phyloP scores from a whole-genome alignment of 2,113 vertebrate genomes.

The Lathamus discolor region DNA sequence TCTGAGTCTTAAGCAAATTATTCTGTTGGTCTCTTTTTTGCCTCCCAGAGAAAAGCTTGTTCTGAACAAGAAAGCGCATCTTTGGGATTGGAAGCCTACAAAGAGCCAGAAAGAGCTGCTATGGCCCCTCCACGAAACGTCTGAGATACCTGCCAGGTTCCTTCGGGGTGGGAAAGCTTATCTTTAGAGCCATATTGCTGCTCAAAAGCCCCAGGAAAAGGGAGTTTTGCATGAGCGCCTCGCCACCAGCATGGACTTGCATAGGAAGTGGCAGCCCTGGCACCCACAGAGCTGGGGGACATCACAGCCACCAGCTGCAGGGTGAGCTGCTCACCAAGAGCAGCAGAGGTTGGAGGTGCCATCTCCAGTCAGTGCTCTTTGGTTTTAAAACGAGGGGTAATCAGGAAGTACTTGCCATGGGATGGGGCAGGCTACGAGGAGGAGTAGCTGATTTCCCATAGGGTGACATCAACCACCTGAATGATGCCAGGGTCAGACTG shows the following conservation, averaged over 20 bases:
- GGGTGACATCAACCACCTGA: not conserved
- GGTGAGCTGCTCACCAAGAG: not conserved
- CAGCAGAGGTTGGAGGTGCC: not conserved
- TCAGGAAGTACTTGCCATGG: not conserved
- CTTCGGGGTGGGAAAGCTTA: not conserved
- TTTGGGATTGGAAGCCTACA: not conserved
- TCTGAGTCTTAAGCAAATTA: conserved; percentile 53
- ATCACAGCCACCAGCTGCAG: fast-evolving
- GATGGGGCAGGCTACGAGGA: not conserved
- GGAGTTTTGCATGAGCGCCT: not conserved
- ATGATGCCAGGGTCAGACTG: not conserved
- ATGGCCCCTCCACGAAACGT: not conserved
- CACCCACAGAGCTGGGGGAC: not conserved
- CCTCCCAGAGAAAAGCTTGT: not conserved
- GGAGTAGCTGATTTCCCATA: not conserved
- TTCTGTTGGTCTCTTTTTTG: conserved; percentile 13
- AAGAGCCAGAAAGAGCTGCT: not conserved
- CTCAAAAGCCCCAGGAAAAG: not conserved
- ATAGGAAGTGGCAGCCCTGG: not conserved
- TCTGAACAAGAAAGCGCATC: not conserved
- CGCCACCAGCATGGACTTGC: not conserved
- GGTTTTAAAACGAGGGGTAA: not conserved
- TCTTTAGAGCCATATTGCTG: not conserved
- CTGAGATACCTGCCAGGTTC: not conserved
- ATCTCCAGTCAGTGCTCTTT: not conserved